Evolutionary conservation across 1,140 invertebrate species (phyloP), one percentile per base, ranked within the genome.

Genomic region (Globodera rostochiensis): DNA sequence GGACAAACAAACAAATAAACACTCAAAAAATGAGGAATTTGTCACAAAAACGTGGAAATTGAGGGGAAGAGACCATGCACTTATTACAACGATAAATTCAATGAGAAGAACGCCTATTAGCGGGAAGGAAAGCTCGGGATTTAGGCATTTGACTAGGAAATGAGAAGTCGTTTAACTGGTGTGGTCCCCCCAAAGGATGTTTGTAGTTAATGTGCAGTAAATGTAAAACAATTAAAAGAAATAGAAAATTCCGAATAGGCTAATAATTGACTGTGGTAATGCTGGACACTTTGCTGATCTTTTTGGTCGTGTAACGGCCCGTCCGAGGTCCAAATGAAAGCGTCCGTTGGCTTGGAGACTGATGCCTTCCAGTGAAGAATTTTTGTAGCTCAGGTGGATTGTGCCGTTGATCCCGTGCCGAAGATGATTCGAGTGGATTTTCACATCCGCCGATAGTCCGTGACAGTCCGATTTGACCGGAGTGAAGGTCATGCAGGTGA

Each of bases 401-500:
- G 19, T 69, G 66, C 64, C 46, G 46, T 64, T 57, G 60, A 1
- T 64, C 57, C 57, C 57, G 57, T 6, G 57, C 57, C 15, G 57
- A 64, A 13, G 57, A 15, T 15, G 57, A 64, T 3, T 15, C 57
- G 9, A 71, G 25, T 25, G 69, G 36, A 13, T 47, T 47, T 13
- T 47, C 46, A 6, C 21, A n/a, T n/a, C 25, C 5, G n/a, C 69
- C 69, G 69, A 47, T 21, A 15, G 49, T 6, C 64, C 25, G 64
- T 3, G 74, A 19, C n/a, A 77, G 36, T 21, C 4, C 46, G n/a
- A 79, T 46, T 47, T 75, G 45, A 47, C 85, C 85, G 57, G 84
- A 64, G 64, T 84, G 80, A n/a, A 86, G 74, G 73, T 87, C 86
- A 49, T 88, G 85, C 74, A 87, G 79, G 73, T 87, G 86, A 50